These are phyloP conservation scores for Lophura swinhoii DNA, from an alignment of 2,797 vertebrate genomes.

Conservation along the genomic window DNA sequence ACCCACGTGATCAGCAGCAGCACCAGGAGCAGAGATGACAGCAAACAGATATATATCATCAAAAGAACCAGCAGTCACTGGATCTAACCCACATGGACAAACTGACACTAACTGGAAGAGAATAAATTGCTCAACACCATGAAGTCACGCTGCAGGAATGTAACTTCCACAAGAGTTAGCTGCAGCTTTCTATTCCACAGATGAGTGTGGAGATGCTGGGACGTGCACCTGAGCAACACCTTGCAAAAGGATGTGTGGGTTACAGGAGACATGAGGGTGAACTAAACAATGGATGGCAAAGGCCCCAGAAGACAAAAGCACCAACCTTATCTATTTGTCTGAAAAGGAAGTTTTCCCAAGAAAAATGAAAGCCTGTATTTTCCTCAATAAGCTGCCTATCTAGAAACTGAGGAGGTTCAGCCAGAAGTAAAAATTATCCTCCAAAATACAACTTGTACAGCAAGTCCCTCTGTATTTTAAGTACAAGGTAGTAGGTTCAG, in stretches of 20 bases:
- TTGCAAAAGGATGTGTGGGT: not conserved
- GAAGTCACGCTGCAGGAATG: constrained; percentile 42
- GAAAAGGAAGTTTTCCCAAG: not conserved
- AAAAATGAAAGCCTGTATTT: not conserved
- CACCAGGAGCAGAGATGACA: constrained; percentile 31
- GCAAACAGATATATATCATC: constrained; percentile 11
- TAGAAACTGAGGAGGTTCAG: not conserved
- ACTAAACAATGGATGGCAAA: not conserved
- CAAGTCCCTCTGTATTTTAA: not conserved
- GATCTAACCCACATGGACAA: constrained; percentile 49
- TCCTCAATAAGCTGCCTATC: not conserved
- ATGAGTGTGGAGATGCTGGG: not conserved
- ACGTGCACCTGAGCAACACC: not conserved
- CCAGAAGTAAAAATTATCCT: not conserved
- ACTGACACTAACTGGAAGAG: constrained; percentile 37
- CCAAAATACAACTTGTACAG: not conserved
- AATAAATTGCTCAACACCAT: not conserved
- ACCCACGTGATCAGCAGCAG: constrained; percentile 18
- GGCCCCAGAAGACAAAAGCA: not conserved
- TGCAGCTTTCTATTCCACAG: not conserved
- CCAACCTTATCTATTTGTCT: not conserved
- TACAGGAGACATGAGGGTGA: not conserved
- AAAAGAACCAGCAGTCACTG: constrained; percentile 41
- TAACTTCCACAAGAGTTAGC: not conserved
- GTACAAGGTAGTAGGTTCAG: not conserved